Conservation (phyloP, 2,888 invertebrate genomes). For the Coleophora flavipennella region DNA sequence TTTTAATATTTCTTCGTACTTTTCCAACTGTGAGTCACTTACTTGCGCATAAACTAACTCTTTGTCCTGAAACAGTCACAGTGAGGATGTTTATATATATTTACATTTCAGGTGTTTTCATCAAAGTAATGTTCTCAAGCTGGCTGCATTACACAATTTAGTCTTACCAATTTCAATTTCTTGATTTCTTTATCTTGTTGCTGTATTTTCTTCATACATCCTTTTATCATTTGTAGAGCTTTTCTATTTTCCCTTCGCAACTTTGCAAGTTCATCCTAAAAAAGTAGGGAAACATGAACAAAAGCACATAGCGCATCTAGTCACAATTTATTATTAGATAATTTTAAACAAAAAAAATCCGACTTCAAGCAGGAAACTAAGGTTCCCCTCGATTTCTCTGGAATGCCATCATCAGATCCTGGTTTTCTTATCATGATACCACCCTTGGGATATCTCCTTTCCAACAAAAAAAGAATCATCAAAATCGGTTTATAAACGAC, state of each 20-base stretch:
- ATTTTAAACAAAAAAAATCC: too few relatives aligned
- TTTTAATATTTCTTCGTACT: slow-evolving; percentile 61
- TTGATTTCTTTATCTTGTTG: slow-evolving; percentile 67
- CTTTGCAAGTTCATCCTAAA: slow-evolving; percentile 58
- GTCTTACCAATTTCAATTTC: slow-evolving; percentile 52
- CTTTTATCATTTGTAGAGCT: slow-evolving; percentile 72
- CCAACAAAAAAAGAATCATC: too few relatives aligned
- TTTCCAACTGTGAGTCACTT: slow-evolving; percentile 56
- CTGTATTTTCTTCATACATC: slow-evolving; percentile 68
- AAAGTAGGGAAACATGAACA: slow-evolving; percentile 6
- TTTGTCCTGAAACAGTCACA: slow-evolving; percentile 37
- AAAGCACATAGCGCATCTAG: not conserved
- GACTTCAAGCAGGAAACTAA: too few relatives aligned
- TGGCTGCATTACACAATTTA: not conserved
- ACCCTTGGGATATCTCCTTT: too few relatives aligned
- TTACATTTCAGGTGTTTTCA: not conserved
- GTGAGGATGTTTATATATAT: not conserved
- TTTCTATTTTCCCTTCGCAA: slow-evolving; percentile 69
- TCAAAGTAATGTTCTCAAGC: too few relatives aligned
- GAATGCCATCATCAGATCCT: too few relatives aligned
- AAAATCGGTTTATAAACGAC: too few relatives aligned
- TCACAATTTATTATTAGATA: too few relatives aligned
- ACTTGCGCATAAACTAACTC: slow-evolving; percentile 54
- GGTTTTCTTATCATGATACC: too few relatives aligned
- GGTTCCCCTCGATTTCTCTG: too few relatives aligned